A percentile compares a stretch with the other conserved stretches of the same genome.
phyloP scores from a whole-genome alignment of 2,113 vertebrate species.

The Azemiops feae region DNA sequence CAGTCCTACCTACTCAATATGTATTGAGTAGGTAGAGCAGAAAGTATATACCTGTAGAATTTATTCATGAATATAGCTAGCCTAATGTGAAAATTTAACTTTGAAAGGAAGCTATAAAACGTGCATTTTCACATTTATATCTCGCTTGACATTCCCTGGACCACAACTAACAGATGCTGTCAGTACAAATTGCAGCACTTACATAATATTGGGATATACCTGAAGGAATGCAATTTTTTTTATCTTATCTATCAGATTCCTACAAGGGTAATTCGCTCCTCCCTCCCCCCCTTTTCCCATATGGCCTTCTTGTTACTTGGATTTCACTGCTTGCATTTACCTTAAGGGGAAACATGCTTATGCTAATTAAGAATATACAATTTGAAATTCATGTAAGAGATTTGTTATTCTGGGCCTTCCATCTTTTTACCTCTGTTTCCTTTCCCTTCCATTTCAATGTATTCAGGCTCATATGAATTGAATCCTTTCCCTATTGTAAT shows the following conservation, averaged over 20 bases:
- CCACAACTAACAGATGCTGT: slow-evolving; percentile 60
- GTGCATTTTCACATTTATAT: slow-evolving; percentile 59
- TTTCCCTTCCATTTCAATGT: neutral
- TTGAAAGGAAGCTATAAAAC: slow-evolving; percentile 48
- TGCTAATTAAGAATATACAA: neutral
- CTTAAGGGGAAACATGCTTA: neutral
- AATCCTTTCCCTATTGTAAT: neutral
- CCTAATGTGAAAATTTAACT: slow-evolving; percentile 50
- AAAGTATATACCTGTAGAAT: slow-evolving; percentile 34
- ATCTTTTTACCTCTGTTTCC: neutral
- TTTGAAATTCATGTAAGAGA: neutral
- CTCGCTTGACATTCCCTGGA: slow-evolving; percentile 42
- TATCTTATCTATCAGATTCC: slow-evolving; percentile 27
- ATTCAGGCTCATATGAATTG: neutral
- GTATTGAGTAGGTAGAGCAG: neutral
- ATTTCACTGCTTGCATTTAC: neutral
- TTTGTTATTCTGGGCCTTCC: neutral
- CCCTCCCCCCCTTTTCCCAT: neutral
- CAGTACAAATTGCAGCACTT: slow-evolving; percentile 54
- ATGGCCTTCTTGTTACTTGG: slow-evolving; percentile 20
- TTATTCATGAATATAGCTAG: slow-evolving; percentile 45
- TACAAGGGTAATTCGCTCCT: slow-evolving; percentile 26
- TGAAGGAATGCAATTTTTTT: slow-evolving; percentile 42
- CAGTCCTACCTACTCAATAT: neutral
- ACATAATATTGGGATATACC: slow-evolving; percentile 38